phyloP scores from a whole-genome alignment of 1,140 invertebrate species.

The Leucophenga varia region DNA sequence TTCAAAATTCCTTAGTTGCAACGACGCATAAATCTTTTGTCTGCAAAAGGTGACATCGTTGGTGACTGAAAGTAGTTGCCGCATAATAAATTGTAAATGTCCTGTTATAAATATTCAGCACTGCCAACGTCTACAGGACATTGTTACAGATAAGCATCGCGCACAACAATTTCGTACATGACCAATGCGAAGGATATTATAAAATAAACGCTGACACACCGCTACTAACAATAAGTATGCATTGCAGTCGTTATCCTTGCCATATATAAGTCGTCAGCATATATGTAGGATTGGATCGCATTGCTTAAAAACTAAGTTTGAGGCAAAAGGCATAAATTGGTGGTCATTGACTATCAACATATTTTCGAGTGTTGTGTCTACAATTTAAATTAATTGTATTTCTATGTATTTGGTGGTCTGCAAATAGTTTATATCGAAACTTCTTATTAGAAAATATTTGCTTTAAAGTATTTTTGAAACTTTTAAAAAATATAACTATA shows the following conservation, averaged over 20 bases:
- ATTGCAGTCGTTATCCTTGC: no score
- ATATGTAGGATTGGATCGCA: not conserved
- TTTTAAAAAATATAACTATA: no score
- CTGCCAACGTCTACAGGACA: not conserved
- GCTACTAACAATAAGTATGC: no score
- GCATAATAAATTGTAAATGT: slow-evolving; percentile 50
- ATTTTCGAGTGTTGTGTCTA: not conserved
- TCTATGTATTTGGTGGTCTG: no score
- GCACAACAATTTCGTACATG: slow-evolving; percentile 46
- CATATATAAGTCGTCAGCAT: no score
- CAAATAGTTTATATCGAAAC: no score
- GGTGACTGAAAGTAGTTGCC: slow-evolving; percentile 36
- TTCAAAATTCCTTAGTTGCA: not conserved
- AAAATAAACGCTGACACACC: slow-evolving; percentile 40
- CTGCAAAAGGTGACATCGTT: slow-evolving; percentile 40
- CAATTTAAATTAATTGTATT: no score
- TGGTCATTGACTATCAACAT: no score
- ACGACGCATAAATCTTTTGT: slow-evolving; percentile 1
- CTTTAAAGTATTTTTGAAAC: no score
- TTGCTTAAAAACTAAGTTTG: no score
- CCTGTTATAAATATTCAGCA: slow-evolving; percentile 45
- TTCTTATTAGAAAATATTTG: no score
- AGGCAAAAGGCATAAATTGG: no score
- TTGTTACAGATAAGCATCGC: slow-evolving; percentile 37
- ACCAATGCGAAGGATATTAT: slow-evolving; percentile 25